Conservation (phyloP, 1,140 invertebrate species). For the Homarus americanus region DNA sequence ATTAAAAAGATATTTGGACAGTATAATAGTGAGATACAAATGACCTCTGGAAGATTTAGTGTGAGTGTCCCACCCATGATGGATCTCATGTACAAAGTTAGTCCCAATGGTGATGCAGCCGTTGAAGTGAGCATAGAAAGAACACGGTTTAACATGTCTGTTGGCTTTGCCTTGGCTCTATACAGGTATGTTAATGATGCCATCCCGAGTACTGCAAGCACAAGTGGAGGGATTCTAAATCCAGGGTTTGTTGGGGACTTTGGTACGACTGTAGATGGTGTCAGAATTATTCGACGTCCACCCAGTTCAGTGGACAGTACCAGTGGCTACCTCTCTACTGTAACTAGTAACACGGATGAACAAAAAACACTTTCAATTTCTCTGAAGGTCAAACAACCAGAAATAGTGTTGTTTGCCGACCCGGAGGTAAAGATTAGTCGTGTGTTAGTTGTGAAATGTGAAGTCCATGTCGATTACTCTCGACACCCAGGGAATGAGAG, state of each 20-base stretch:
- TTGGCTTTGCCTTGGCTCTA: constrained; percentile 60
- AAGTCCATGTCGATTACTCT: constrained; percentile 82
- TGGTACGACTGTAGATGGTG: constrained; percentile 59
- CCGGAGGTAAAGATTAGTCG: constrained; percentile 84
- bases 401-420: constrained; percentile 88
- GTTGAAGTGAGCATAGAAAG: constrained; percentile 71
- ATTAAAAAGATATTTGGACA: constrained; percentile 81
- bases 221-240: constrained; percentile 69
- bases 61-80: constrained; percentile 71
- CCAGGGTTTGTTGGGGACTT: constrained; percentile 72
- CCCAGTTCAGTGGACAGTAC: constrained; percentile 80
- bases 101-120: constrained; percentile 71
- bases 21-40: constrained; percentile 51
- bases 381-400: constrained; percentile 86
- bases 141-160: constrained; percentile 70
- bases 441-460: constrained; percentile 86
- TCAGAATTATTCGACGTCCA: constrained; percentile 74
- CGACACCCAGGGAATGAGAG: constrained; percentile 72
- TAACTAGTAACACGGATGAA: constrained; percentile 73
- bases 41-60: constrained; percentile 56
- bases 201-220: constrained; percentile 65
- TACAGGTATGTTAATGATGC: constrained; percentile 73
- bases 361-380: constrained; percentile 83
- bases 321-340: constrained; percentile 82
- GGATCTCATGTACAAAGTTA: constrained; percentile 70